These are phyloP conservation scores for Labeo catla DNA, from an alignment of 2,113 vertebrate species.

Conservation along the genomic window DNA sequence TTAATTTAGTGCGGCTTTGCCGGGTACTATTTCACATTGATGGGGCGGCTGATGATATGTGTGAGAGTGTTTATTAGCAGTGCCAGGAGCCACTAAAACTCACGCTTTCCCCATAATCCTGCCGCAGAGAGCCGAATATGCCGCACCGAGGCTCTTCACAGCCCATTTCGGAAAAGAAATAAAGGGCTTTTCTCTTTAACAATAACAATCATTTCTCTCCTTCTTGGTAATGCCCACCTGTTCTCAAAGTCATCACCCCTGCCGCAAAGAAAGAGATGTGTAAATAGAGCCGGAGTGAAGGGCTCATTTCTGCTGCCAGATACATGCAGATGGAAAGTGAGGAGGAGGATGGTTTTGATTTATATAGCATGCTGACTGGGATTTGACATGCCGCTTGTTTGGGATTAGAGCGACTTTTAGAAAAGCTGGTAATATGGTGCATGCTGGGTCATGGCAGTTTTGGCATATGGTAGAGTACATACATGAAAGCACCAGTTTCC, in stretches of 20 bases:
- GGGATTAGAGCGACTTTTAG: conserved; percentile 38
- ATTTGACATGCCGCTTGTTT: conserved; percentile 24
- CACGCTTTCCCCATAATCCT: conserved; percentile 42
- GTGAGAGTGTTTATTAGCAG: conserved; percentile 56
- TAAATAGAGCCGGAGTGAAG: conserved; percentile 9
- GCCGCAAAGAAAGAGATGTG: conserved; percentile 20
- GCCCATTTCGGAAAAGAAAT: conserved; percentile 42
- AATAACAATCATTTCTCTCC: conserved; percentile 32
- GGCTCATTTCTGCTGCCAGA: not conserved
- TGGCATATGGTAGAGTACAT: not conserved
- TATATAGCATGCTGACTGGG: conserved; percentile 20
- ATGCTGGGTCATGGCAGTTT: not conserved
- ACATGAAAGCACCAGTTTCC: not conserved
- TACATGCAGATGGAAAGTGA: conserved; percentile 23
- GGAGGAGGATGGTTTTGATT: conserved; percentile 10
- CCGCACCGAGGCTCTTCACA: conserved; percentile 8
- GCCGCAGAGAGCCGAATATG: conserved; percentile 1
- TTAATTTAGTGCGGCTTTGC: conserved; percentile 52
- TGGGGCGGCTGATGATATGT: conserved; percentile 52
- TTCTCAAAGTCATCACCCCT: conserved; percentile 40
- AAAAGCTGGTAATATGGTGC: conserved; percentile 1
- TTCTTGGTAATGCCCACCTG: conserved; percentile 41
- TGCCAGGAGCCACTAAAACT: conserved; percentile 52
- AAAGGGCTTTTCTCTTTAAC: conserved; percentile 44
- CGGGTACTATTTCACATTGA: conserved; percentile 51